Evolutionary conservation across 2,113 vertebrate species (phyloP).

Genomic region (Leptobrachium ailaonicum): DNA sequence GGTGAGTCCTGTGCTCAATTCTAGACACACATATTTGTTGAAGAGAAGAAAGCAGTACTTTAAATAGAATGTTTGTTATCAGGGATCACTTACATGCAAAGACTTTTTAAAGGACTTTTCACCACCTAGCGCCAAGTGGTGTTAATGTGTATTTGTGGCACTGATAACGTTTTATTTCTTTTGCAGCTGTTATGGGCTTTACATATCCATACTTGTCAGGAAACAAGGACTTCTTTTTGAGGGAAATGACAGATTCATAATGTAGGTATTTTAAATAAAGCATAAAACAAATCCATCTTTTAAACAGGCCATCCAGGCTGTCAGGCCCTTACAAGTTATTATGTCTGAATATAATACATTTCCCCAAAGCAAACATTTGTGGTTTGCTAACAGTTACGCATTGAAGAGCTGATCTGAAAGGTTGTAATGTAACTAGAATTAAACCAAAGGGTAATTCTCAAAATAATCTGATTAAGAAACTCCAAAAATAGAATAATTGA

Average conservation of each 20-base stretch:
- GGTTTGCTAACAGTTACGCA: neutral
- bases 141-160: neutral
- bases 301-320: neutral
- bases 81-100: too few species aligned
- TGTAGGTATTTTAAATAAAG: neutral
- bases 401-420: neutral
- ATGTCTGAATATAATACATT: slow-evolving; percentile 6
- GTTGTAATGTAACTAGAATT: too few species aligned
- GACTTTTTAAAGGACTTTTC: neutral
- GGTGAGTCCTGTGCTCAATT: too few species aligned
- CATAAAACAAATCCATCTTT: neutral
- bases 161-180: neutral
- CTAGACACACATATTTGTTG: too few species aligned
- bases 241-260: neutral
- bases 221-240: neutral
- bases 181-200: neutral
- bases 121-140: neutral
- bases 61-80: too few species aligned
- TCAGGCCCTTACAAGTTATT: slow-evolving; percentile 2
- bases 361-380: neutral
- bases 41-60: too few species aligned
- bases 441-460: too few species aligned
- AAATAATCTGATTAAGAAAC: too few species aligned
- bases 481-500: too few species aligned
- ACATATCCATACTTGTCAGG: neutral